Conservation (phyloP, 2,113 vertebrate species). For the Tretioscincus oriximinensis region DNA sequence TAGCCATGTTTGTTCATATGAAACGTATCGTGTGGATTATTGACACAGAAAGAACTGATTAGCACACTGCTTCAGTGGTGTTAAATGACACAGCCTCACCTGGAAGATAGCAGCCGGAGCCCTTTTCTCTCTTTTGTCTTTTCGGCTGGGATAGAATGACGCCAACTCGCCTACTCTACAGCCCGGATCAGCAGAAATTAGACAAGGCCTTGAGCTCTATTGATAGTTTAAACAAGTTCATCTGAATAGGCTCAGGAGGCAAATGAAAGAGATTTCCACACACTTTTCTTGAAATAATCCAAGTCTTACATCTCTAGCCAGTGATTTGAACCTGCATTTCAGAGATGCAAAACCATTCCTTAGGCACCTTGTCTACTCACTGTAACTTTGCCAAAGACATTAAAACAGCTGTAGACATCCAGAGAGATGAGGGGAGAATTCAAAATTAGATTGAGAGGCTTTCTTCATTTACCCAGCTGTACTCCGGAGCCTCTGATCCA, state of each 20-base stretch:
- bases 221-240: slow-evolving; percentile 56
- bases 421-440: too few species aligned
- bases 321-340: background rate
- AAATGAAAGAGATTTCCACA: slow-evolving; percentile 19
- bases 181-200: slow-evolving; percentile 31
- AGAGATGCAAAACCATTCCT: background rate
- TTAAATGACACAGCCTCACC: slow-evolving; percentile 45
- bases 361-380: background rate
- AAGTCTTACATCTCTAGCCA: background rate
- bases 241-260: slow-evolving; percentile 45
- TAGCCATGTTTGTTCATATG: slow-evolving; percentile 59
- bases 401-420: too few species aligned
- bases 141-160: background rate
- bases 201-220: slow-evolving; percentile 37
- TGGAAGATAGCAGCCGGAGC: slow-evolving; percentile 21
- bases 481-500: too few species aligned
- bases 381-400: background rate
- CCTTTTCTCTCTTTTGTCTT: slow-evolving; percentile 27
- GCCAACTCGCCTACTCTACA: background rate
- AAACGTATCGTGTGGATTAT: slow-evolving; percentile 39
- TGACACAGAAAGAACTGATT: slow-evolving; percentile 60
- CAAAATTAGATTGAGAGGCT: too few species aligned
- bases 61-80: slow-evolving; percentile 34
- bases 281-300: background rate
- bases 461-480: too few species aligned